Conservation (phyloP, 2,888 invertebrate genomes). For the Eugnorisma glareosa region DNA sequence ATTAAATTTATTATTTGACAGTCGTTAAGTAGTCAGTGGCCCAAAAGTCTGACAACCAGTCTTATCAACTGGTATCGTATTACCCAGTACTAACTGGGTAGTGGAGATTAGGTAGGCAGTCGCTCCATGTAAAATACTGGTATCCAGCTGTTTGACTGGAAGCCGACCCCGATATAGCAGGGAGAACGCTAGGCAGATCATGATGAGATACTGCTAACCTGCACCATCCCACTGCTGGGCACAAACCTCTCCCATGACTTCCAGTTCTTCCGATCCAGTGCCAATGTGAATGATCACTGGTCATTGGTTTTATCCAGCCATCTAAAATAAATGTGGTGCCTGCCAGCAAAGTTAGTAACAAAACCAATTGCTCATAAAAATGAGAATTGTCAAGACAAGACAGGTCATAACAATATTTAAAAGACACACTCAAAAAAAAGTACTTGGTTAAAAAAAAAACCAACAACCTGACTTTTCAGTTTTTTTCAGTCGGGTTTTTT, state of each 20-base stretch:
- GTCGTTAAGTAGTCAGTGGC: no score
- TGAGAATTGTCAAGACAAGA: background rate
- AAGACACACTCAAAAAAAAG: background rate
- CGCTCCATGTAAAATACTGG: no score
- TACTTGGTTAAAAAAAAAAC: no score
- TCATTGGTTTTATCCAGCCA: background rate
- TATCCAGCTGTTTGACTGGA: no score
- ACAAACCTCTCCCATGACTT: background rate
- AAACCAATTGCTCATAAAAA: background rate
- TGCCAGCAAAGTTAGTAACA: background rate
- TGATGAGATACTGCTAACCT: background rate
- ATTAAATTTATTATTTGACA: background rate
- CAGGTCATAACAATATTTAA: slow-evolving; percentile 6
- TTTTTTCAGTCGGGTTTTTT: no score
- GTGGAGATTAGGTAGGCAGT: no score
- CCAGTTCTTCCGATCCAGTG: background rate
- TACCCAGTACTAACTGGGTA: no score
- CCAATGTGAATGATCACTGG: background rate
- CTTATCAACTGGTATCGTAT: no score
- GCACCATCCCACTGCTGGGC: background rate
- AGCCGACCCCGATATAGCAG: no score
- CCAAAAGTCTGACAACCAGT: no score
- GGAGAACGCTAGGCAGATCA: background rate
- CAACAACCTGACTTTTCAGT: no score
- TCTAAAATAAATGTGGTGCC: background rate